Percentiles rank a stretch among this genome's conserved stretches.
Conservation (phyloP, 2,113 vertebrate genomes). For the Actenoides lindsayi region DNA sequence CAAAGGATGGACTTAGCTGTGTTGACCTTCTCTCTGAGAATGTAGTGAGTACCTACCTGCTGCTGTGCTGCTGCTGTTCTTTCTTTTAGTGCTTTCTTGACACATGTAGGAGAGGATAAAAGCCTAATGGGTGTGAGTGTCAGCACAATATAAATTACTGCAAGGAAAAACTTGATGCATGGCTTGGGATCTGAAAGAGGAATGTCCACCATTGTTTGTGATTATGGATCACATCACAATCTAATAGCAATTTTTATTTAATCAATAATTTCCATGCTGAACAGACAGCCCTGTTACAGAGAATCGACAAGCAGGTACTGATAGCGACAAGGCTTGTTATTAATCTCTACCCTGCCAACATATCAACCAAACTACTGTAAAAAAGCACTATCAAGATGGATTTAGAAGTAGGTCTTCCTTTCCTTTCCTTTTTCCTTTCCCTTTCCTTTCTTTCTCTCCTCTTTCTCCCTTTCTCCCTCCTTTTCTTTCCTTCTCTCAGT, state of each 20-base stretch:
- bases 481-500: neutral
- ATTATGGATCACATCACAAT: conserved; percentile 92
- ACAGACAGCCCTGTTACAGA: conserved; percentile 89
- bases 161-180: conserved; percentile 86
- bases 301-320: conserved; percentile 97
- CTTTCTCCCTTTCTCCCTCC: too few species aligned
- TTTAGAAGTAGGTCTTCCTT: conserved; percentile 73
- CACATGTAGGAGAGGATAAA: conserved; percentile 71
- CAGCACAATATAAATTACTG: conserved; percentile 86
- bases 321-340: conserved; percentile 89
- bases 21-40: conserved; percentile 7
- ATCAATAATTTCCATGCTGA: conserved; percentile 99
- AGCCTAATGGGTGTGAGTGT: conserved; percentile 76
- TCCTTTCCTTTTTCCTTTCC: neutral
- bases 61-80: conserved; percentile 32
- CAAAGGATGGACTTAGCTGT: neutral
- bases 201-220: conserved; percentile 82
- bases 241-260: conserved; percentile 98
- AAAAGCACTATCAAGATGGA: conserved; percentile 88
- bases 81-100: conserved; percentile 61
- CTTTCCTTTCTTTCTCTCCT: neutral
- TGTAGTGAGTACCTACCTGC: neutral
- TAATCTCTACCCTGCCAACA: conserved; percentile 91
- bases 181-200: conserved; percentile 78
- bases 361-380: conserved; percentile 91